phyloP scores from a whole-genome alignment of 2,797 vertebrate genomes.

The Gastrophryne carolinensis region DNA sequence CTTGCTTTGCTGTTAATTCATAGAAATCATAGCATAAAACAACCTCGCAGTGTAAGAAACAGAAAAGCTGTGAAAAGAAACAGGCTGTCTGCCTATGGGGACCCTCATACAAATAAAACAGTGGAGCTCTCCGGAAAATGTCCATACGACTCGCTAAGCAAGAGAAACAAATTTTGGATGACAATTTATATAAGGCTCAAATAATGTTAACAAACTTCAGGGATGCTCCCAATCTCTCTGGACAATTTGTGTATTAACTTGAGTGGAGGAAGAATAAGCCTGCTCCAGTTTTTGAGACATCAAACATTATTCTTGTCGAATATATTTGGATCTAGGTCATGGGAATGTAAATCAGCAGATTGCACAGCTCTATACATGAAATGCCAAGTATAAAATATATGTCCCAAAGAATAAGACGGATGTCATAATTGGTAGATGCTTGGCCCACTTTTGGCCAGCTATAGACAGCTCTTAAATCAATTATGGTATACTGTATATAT shows the following conservation, averaged over 20 bases:
- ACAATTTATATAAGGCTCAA: constrained; percentile 19
- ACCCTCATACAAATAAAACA: too few species aligned
- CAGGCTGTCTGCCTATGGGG: too few species aligned
- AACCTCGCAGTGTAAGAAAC: too few species aligned
- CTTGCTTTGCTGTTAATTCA: too few species aligned
- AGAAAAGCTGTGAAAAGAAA: too few species aligned
- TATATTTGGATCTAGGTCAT: constrained; percentile 48
- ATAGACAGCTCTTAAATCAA: too few species aligned
- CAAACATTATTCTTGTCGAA: constrained; percentile 35
- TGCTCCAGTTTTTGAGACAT: constrained; percentile 34
- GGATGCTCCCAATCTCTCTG: constrained; percentile 20
- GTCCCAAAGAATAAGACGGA: neutral
- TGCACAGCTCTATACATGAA: neutral
- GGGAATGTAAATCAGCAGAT: constrained; percentile 28
- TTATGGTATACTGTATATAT: too few species aligned
- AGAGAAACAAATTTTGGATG: neutral
- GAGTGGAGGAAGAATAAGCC: constrained; percentile 5
- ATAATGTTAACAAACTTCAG: constrained; percentile 26
- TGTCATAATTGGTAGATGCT: too few species aligned
- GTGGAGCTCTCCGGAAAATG: neutral
- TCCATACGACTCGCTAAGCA: neutral
- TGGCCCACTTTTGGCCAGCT: too few species aligned
- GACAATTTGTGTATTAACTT: constrained; percentile 28
- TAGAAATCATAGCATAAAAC: too few species aligned
- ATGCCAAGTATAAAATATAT: neutral